A percentile compares a stretch with the other conserved stretches of the same genome.
phyloP scores from a whole-genome alignment of 2,797 vertebrate species.

The Poecilia velifera region DNA sequence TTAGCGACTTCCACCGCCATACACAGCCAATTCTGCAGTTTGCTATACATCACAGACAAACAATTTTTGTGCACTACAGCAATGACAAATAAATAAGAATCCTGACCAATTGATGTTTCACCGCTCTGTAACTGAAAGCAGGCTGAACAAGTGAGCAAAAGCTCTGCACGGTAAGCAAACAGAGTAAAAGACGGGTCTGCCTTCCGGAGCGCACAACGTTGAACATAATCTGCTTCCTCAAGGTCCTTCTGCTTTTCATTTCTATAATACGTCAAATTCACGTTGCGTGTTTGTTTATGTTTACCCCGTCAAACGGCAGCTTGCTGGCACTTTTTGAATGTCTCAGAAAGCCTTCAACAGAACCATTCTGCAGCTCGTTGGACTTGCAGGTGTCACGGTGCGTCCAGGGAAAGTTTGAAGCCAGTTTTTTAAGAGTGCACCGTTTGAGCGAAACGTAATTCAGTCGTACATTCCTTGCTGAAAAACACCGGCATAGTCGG shows the following conservation, averaged over 20 bases:
- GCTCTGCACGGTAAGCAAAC: neutral
- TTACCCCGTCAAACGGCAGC: neutral
- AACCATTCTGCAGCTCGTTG: neutral
- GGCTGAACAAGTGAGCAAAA: conserved; percentile 21
- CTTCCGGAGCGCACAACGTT: neutral
- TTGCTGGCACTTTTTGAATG: neutral
- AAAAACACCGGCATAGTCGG: neutral
- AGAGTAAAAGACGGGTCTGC: neutral
- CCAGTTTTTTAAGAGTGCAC: neutral
- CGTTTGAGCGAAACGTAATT: neutral
- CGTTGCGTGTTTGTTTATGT: too few species aligned
- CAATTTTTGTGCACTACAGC: conserved; percentile 42
- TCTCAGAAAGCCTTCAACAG: too few species aligned
- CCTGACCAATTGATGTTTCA: conserved; percentile 8
- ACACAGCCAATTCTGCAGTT: conserved; percentile 46
- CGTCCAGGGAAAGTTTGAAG: neutral
- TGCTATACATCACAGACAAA: conserved; percentile 54
- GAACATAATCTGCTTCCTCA: neutral
- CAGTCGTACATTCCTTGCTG: neutral
- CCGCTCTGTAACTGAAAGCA: conserved; percentile 16
- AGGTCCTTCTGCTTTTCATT: neutral
- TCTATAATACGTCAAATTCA: neutral
- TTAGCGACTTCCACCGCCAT: conserved; percentile 50
- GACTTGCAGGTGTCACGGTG: neutral
- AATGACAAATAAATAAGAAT: conserved; percentile 37